Percentiles rank a stretch among this genome's conserved stretches.
Evolutionary conservation across 2,113 vertebrate species (phyloP).

Genomic region (Pelvicachromis taeniatus): DNA sequence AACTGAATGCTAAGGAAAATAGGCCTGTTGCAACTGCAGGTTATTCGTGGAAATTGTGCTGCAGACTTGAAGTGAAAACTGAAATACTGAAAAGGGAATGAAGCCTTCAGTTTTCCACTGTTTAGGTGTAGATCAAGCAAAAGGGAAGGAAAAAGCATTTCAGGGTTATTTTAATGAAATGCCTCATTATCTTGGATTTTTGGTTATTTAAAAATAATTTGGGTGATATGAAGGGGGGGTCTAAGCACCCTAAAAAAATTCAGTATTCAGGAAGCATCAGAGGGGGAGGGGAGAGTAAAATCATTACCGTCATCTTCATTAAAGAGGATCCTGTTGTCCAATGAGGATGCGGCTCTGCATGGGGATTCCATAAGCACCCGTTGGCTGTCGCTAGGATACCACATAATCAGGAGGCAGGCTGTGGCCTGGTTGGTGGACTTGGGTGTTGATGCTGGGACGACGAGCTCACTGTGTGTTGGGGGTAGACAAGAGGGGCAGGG

Average conservation of each 20-base stretch:
- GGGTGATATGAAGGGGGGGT: not conserved
- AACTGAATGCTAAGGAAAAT: not conserved
- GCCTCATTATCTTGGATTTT: not conserved
- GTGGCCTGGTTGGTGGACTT: conserved; percentile 63
- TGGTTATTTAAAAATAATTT: not conserved
- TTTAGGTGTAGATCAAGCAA: not conserved
- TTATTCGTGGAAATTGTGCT: not conserved
- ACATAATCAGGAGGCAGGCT: conserved; percentile 75
- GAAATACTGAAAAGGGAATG: not conserved
- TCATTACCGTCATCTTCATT: conserved; percentile 78
- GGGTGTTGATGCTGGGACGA: conserved; percentile 61
- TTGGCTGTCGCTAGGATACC: conserved; percentile 81
- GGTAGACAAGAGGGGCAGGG: conserved; percentile 55
- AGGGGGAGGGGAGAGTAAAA: conserved; percentile 64
- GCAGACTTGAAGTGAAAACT: not conserved
- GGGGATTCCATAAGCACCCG: conserved; percentile 65
- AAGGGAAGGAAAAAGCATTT: not conserved
- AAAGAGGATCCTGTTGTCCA: conserved; percentile 63
- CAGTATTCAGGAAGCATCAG: conserved; percentile 25
- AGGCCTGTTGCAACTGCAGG: not conserved
- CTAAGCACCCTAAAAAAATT: not conserved
- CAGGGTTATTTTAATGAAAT: not conserved
- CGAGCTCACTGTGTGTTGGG: conserved; percentile 52
- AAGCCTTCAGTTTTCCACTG: not conserved
- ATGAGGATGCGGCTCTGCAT: conserved; percentile 52